Evolutionary conservation across 2,888 invertebrate genomes (phyloP).

Genomic region (Campaea margaritaria): DNA sequence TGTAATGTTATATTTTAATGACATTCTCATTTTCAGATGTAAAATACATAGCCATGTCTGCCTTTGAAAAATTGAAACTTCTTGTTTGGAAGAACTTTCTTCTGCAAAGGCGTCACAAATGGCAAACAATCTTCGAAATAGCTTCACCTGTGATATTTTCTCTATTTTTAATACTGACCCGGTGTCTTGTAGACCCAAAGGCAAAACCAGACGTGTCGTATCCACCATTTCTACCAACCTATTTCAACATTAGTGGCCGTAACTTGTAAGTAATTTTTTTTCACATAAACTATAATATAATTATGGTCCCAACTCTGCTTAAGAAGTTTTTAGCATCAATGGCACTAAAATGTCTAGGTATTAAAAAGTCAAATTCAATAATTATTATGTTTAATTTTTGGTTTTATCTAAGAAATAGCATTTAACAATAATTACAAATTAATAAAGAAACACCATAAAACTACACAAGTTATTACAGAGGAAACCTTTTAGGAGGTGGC

Average conservation of each 20-base stretch:
- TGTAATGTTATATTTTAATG: background rate
- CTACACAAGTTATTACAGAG: too few species aligned
- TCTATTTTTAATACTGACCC: slow-evolving; percentile 88
- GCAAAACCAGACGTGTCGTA: slow-evolving; percentile 68
- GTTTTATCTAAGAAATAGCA: too few species aligned
- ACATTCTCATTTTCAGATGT: slow-evolving; percentile 37
- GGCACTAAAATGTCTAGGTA: too few species aligned
- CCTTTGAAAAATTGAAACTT: slow-evolving; percentile 87
- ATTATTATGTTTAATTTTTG: too few species aligned
- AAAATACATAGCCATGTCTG: slow-evolving; percentile 61
- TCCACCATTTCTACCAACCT: slow-evolving; percentile 72
- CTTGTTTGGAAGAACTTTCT: slow-evolving; percentile 94
- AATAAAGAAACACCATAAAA: too few species aligned
- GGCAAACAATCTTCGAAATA: slow-evolving; percentile 90
- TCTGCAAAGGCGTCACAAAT: slow-evolving; percentile 90
- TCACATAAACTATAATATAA: background rate
- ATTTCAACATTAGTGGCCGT: slow-evolving; percentile 71
- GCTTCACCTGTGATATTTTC: slow-evolving; percentile 89
- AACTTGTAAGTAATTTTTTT: slow-evolving; percentile 65
- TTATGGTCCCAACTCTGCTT: background rate
- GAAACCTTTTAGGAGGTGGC: too few species aligned
- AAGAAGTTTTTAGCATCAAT: too few species aligned
- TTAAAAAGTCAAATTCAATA: too few species aligned
- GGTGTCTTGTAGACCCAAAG: slow-evolving; percentile 88
- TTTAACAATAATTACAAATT: too few species aligned